Conservation (phyloP, 1,140 invertebrate genomes). For the Chrysopa pallens region DNA sequence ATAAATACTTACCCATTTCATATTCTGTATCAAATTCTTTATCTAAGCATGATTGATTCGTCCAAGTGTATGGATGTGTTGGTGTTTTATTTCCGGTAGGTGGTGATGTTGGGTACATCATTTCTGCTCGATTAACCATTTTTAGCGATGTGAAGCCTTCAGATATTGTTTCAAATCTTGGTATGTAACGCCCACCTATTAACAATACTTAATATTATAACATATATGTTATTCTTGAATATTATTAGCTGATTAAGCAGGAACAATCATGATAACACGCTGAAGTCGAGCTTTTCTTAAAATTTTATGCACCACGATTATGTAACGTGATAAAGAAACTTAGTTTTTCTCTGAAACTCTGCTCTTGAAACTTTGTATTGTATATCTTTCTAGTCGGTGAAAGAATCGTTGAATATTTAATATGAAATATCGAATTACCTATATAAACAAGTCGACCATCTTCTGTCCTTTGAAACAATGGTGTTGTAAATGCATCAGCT, state of each 20-base stretch:
- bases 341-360: too few species aligned
- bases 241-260: too few species aligned
- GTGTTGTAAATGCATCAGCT: conserved; percentile 52
- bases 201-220: too few species aligned
- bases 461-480: conserved; percentile 53
- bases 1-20: conserved; percentile 6
- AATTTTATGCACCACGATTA: too few species aligned
- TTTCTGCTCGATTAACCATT: conserved; percentile 37
- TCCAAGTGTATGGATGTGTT: conserved; percentile 42
- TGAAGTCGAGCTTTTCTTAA: too few species aligned
- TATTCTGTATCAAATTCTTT: conserved; percentile 25
- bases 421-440: too few species aligned
- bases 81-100: conserved; percentile 33
- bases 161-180: conserved; percentile 40
- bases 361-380: too few species aligned
- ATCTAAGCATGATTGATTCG: conserved; percentile 28
- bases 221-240: too few species aligned
- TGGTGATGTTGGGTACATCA: conserved; percentile 12
- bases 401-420: too few species aligned
- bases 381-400: too few species aligned
- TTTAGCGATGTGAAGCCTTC: conserved; percentile 54
- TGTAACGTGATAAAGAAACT: too few species aligned
- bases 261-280: too few species aligned
- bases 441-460: conserved; percentile 58
- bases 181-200: conserved; percentile 35